Evolutionary conservation across 2,113 vertebrate genomes (phyloP).

Genomic region (Leptobrachium ailaonicum): DNA sequence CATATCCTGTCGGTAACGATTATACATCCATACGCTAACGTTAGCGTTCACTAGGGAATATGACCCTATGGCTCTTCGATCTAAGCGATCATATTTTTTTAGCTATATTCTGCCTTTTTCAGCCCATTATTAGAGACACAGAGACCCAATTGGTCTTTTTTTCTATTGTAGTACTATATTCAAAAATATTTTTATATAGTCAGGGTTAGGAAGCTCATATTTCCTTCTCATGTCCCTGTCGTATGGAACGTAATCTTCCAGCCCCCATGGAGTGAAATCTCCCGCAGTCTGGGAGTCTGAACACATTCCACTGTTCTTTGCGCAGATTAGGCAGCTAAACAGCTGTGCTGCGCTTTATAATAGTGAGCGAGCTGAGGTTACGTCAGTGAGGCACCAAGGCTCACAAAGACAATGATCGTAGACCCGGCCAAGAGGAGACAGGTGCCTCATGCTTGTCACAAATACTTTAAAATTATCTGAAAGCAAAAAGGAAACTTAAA

Average conservation of each 20-base stretch:
- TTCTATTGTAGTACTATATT: not conserved
- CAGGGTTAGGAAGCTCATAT: constrained; percentile 6
- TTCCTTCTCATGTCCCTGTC: constrained; percentile 3
- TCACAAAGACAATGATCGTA: not conserved
- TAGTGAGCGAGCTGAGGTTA: not conserved
- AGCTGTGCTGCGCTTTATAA: constrained; percentile 1
- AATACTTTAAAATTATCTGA: no score
- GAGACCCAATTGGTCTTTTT: not conserved
- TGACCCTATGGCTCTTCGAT: no score
- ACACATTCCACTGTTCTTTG: constrained; percentile 8
- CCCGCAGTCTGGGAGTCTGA: constrained; percentile 33
- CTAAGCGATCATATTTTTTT: no score
- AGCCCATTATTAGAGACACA: constrained; percentile 1
- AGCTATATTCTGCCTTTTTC: not conserved
- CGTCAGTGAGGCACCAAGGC: not conserved
- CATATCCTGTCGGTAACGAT: no score
- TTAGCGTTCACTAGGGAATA: no score
- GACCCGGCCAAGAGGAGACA: not conserved
- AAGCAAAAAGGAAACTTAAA: no score
- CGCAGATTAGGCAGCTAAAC: not conserved
- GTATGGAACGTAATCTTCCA: constrained; percentile 30
- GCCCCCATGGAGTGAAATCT: constrained; percentile 27
- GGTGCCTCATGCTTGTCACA: not conserved
- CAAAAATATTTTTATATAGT: not conserved
- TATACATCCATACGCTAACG: no score